Base-by-base conservation (phyloP, 2,888 invertebrate genomes). In the Polydesmus complanatus region DNA sequence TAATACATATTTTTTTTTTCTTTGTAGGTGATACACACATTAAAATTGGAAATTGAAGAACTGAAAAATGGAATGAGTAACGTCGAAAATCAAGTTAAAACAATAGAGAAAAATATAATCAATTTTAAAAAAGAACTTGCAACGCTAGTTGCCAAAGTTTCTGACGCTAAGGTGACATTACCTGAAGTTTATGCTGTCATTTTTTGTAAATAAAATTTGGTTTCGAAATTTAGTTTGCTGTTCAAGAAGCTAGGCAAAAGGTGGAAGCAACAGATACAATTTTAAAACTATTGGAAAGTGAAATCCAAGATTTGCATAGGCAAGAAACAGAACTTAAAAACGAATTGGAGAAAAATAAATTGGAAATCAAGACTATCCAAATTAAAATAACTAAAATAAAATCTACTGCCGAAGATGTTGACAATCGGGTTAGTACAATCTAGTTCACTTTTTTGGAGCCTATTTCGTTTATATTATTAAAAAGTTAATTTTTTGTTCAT, bases 31-130 rank as follows among this genome's bases (percentile, higher is more conserved):
- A 85, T 84, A 65, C 86, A 88, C 71, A 84, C 84, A 0, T 74
- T 92, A 22, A 82, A 83, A 66, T 73, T 92, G 63, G 93, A 94
- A 77, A 84, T 88, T 60, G 77, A 77, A 5, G 91, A 89, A 70
- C 74, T 93, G 66, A 76, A 80, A 68, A 82, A 81, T 58, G 79
- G 83, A 1, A 82, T 87, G 50, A 78, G 77, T 61, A 74, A 68
- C 62, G 80, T 80, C 58, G 66, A 69, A n/a, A 62, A 66, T 22
- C 70, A 71, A 60, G 64, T 73, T 2, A 61, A 68, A 55, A 66
- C 67, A 19, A 67, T 72, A 1, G 68, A 69, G 11, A 69, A 69
- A 37, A 68, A 71, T 19, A 68, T 74, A 18, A n/a, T n/a, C n/a
- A n/a, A n/a, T n/a, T n/a, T n/a, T n/a, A n/a, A n/a, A n/a, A n/a